Conservation (phyloP, 1,140 invertebrate species). For the Steinernema feltiae region DNA sequence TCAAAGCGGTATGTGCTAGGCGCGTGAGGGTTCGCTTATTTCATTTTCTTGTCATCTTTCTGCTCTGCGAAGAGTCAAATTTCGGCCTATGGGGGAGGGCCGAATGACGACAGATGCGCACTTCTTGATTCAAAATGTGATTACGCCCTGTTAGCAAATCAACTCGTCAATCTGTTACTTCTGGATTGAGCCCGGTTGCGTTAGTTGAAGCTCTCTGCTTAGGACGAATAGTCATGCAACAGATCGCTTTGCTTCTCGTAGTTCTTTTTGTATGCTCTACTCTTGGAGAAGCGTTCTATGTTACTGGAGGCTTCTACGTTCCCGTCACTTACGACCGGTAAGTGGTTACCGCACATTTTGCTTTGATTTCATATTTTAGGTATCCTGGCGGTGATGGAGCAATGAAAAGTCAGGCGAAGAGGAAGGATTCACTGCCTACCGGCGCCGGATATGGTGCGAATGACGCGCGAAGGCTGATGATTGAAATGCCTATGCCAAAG, state of each 20-base stretch:
- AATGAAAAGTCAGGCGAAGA: background rate
- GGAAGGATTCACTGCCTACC: background rate
- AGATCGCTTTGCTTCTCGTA: background rate
- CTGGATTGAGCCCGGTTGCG: background rate
- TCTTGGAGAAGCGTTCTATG: background rate
- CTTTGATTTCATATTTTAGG: background rate
- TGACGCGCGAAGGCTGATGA: background rate
- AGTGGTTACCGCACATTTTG: background rate
- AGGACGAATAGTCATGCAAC: background rate
- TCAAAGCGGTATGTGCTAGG: background rate
- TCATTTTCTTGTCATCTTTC: background rate
- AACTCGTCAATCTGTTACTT: constrained; percentile 4
- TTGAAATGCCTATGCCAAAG: background rate
- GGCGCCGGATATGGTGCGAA: background rate
- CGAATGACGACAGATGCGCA: background rate
- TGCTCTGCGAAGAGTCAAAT: background rate
- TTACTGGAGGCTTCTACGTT: background rate
- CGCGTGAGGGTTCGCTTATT: background rate
- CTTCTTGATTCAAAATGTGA: background rate
- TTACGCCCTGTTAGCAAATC: background rate
- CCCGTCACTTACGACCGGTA: background rate
- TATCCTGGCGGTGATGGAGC: background rate
- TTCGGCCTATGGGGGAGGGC: background rate
- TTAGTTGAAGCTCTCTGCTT: background rate
- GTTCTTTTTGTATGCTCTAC: background rate